A percentile compares a stretch with the other conserved stretches of the same genome.
These are phyloP conservation scores for Umimayanthus chanpuru DNA, from an alignment of 92 coral and sea anemone genomes.

Conservation along the genomic window DNA sequence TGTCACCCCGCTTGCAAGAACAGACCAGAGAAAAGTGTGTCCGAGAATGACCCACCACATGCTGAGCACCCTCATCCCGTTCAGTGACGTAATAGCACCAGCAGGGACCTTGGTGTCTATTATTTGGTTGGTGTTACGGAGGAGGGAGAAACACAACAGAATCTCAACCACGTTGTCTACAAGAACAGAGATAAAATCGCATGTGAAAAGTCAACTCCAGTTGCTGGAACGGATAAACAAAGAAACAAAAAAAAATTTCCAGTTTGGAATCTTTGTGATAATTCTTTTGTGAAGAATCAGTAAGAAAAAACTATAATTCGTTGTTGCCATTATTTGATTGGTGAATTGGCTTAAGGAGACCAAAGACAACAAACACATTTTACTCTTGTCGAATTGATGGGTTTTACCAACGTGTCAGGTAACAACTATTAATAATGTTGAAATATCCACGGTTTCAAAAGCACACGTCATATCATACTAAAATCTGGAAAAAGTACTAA, in stretches of 20 bases:
- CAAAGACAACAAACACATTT: not conserved
- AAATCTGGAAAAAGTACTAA: too few species aligned
- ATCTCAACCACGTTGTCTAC: constrained; percentile 51
- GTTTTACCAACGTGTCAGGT: not conserved
- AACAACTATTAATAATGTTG: not conserved
- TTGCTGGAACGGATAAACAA: not conserved
- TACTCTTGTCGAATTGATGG: not conserved
- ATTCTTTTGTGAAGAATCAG: not conserved
- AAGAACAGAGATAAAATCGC: not conserved
- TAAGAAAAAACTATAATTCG: not conserved
- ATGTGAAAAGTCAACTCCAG: not conserved
- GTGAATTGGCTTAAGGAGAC: not conserved
- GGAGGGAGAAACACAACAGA: constrained; percentile 66
- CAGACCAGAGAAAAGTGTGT: constrained; percentile 64
- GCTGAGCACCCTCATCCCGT: constrained; percentile 75
- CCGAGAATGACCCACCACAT: constrained; percentile 84
- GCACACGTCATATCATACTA: too few species aligned
- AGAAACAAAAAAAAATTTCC: too few species aligned
- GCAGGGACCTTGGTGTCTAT: constrained; percentile 67
- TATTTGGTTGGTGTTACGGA: constrained; percentile 64
- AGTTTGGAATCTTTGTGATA: too few species aligned
- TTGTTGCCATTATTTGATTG: not conserved
- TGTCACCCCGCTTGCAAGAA: constrained; percentile 18
- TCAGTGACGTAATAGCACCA: constrained; percentile 60
- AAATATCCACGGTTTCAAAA: too few species aligned